Evolutionary conservation across 2,113 vertebrate genomes (phyloP).

Genomic region (Sula dactylatra): DNA sequence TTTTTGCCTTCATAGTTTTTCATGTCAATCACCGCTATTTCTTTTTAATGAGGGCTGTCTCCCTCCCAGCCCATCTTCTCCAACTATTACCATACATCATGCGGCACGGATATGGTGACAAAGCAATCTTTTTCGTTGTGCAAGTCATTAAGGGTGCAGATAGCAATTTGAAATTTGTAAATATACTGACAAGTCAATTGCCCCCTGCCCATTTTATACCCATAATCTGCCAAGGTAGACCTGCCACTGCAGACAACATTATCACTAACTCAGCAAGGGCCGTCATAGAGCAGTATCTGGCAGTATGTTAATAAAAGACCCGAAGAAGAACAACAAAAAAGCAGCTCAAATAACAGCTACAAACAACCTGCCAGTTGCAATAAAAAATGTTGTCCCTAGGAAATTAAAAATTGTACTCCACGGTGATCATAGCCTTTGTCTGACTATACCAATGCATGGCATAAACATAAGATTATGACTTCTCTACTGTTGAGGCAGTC

Average conservation of each 20-base stretch:
- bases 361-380: not conserved
- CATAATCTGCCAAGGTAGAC: conserved; percentile 7
- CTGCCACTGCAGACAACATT: not conserved
- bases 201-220: conserved; percentile 19
- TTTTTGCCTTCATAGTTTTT: not conserved
- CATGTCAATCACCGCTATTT: not conserved
- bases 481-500: not conserved
- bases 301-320: conserved; percentile 1
- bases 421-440: not conserved
- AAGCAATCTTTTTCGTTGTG: not conserved
- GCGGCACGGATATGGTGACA: not conserved
- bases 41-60: conserved; percentile 12
- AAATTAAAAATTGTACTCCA: conserved; percentile 27
- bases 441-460: not conserved
- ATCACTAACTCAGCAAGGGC: conserved; percentile 8
- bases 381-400: not conserved
- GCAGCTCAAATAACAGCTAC: not conserved
- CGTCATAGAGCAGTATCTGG: not conserved
- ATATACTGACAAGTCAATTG: conserved; percentile 55
- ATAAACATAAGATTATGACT: not conserved
- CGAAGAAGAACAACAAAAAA: not conserved
- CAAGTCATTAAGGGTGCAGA: not conserved
- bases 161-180: conserved; percentile 31
- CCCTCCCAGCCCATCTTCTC: not conserved
- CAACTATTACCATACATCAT: not conserved